Conservation (phyloP, 2,113 vertebrate genomes). For the Silurus meridionalis region DNA sequence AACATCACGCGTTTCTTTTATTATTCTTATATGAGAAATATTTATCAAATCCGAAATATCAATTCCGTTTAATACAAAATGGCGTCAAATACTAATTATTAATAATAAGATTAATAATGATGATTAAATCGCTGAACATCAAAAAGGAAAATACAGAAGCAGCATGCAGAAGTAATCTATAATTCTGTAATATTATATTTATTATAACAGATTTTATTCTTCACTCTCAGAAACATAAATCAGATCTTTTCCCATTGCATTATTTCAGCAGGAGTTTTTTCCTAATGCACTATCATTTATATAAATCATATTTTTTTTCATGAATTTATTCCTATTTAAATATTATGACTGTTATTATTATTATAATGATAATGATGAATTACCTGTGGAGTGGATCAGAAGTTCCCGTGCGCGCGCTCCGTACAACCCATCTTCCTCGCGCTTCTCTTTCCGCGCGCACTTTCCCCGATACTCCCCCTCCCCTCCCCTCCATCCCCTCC, state of each 20-base stretch:
- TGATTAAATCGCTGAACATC: background rate
- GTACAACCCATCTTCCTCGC: background rate
- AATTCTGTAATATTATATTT: background rate
- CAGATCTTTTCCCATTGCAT: background rate
- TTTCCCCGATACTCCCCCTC: background rate
- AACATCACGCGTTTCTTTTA: background rate
- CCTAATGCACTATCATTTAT: no score
- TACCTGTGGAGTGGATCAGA: constrained; percentile 1
- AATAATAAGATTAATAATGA: background rate
- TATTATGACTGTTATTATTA: background rate
- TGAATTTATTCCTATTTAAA: background rate
- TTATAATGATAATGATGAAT: background rate
- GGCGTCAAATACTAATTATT: background rate
- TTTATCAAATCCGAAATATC: background rate
- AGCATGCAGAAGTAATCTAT: background rate
- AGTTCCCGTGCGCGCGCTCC: constrained; percentile 18
- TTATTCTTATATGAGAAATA: background rate
- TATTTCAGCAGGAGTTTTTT: no score
- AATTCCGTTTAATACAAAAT: background rate
- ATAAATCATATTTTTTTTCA: no score
- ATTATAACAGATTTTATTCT: background rate
- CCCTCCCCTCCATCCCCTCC: background rate
- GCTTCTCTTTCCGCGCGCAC: constrained; percentile 6
- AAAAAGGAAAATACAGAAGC: background rate
- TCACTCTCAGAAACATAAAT: background rate